Conservation (phyloP, 2,113 vertebrate genomes). For the Pelvicachromis taeniatus region DNA sequence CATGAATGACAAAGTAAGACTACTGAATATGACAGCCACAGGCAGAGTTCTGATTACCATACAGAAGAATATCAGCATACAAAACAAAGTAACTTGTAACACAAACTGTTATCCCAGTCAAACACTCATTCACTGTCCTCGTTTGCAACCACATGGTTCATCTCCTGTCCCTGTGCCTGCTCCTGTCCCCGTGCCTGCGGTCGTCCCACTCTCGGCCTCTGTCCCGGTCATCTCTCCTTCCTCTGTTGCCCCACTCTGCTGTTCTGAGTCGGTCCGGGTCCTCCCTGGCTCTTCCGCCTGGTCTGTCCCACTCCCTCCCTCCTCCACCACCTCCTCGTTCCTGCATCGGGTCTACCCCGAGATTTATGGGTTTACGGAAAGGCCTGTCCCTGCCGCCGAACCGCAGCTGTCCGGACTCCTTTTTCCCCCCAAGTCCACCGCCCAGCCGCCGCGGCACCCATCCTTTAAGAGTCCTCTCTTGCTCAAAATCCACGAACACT, state of each 20-base stretch:
- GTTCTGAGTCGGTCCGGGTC: constrained; percentile 75
- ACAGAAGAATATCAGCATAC: neutral
- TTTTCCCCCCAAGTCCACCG: constrained; percentile 91
- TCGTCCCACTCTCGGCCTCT: constrained; percentile 67
- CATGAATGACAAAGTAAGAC: neutral
- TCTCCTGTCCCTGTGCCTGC: constrained; percentile 65
- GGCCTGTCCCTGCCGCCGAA: constrained; percentile 94
- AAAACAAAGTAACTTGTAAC: neutral
- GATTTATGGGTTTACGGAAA: constrained; percentile 89
- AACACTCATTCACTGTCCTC: neutral
- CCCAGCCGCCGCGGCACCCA: constrained; percentile 92
- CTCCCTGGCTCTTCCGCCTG: constrained; percentile 70
- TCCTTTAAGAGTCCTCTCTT: constrained; percentile 86
- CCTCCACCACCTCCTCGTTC: constrained; percentile 51
- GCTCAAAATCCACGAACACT: constrained; percentile 90
- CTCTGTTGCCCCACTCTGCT: constrained; percentile 59
- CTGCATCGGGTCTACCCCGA: constrained; percentile 69
- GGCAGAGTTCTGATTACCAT: neutral
- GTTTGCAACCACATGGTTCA: neutral
- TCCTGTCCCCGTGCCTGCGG: constrained; percentile 64
- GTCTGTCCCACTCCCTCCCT: constrained; percentile 71
- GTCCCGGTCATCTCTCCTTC: constrained; percentile 65
- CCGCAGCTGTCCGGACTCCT: constrained; percentile 92
- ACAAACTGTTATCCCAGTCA: neutral
- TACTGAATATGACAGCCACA: neutral